A percentile compares a stretch with the other conserved stretches of the same genome.
phyloP scores from a whole-genome alignment of 2,797 vertebrate species.

The Falco peregrinus region DNA sequence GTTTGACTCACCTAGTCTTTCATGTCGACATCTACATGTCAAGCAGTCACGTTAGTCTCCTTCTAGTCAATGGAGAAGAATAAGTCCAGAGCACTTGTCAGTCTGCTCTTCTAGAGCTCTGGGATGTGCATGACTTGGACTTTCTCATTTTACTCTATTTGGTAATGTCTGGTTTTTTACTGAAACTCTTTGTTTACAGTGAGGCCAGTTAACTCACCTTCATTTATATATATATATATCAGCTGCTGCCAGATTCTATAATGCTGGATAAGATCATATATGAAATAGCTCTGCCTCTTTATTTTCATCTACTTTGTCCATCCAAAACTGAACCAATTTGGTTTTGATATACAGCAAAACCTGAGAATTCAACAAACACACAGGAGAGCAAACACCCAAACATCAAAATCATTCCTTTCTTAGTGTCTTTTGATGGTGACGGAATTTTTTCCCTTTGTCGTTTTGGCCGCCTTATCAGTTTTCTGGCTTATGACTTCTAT shows the following conservation, averaged over 20 bases:
- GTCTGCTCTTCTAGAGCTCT: not conserved
- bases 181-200: not conserved
- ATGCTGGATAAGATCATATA: not conserved
- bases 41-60: not conserved
- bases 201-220: not conserved
- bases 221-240: not conserved
- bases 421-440: not conserved
- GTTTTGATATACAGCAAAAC: not conserved
- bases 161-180: not conserved
- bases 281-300: not conserved
- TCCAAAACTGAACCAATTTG: not conserved
- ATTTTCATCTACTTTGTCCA: not conserved
- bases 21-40: not conserved
- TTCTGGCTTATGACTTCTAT: not conserved
- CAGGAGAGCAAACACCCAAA: not conserved
- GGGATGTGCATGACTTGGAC: not conserved
- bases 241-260: not conserved
- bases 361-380: not conserved
- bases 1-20: not conserved
- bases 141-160: not conserved
- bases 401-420: not conserved
- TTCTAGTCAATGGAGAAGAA: not conserved
- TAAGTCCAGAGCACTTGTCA: not conserved
- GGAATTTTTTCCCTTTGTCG: not conserved
- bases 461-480: not conserved